Evolutionary conservation across 2,113 vertebrate genomes (phyloP), one percentile per base, ranked within the genome.

Genomic region (Dromaius novaehollandiae): DNA sequence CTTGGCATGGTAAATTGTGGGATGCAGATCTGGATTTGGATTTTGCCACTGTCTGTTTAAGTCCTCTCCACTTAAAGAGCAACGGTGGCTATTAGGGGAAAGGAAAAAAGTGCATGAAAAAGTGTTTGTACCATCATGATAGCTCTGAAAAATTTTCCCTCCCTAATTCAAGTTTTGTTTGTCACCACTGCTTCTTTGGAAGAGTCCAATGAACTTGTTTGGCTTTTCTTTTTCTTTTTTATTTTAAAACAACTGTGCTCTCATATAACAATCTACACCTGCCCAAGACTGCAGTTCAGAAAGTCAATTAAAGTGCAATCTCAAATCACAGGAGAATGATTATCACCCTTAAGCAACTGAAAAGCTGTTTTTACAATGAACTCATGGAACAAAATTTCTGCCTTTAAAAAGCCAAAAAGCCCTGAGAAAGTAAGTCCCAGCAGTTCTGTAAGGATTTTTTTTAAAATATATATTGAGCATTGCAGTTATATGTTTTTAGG

Each of bases 41-140:
- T 97, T 99, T 98, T 99, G 99, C 99, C 99, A 99, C 94, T 99
- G 99, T 84, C 99, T 98, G 97, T 99, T 99, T 98, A 99, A 98
- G 98, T 99, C 99, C 97, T 99, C 99, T 93, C 99, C 99, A 97
- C 99, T 99, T 97, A 99, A 98, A 97, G 99, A 99, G 96, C 99
- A 99, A 85, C 99, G 99, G 96, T 99, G 99, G 97, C 99, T 99
- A 91, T 96, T 96, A 2, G 16, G 81, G 65, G 78, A 68, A 70
- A 25, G 36, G 84, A 85, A 89, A 96, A 97, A 81, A 96, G 38
- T 8, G 66, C 71, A 96, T 56, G 70, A 84, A 95, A 82, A 85
- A 92, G 28, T 56, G 69, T 88, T 75, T 85, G 34, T 40, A 90
- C 89, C 87, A 83, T 64, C 46, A 32, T 42, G n/a, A 69, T 75